These are phyloP conservation scores for Scleropages formosus DNA, from an alignment of 2,797 vertebrate genomes.

Conservation along the genomic window DNA sequence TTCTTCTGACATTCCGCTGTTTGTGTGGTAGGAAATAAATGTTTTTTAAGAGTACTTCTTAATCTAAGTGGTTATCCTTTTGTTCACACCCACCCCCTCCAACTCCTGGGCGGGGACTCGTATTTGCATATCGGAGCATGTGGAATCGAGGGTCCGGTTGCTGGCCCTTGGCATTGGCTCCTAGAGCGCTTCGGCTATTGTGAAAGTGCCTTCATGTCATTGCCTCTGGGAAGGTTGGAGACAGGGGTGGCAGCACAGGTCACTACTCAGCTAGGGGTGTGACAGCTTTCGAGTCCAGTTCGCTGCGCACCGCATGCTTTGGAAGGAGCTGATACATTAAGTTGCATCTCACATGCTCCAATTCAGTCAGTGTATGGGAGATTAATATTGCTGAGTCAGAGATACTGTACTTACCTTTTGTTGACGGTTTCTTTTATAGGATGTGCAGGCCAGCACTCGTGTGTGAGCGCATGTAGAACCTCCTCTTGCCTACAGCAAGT, in stretches of 20 bases:
- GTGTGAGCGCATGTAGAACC: too few species aligned
- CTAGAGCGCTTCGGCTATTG: too few species aligned
- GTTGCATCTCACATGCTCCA: not conserved
- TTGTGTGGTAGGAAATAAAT: too few species aligned
- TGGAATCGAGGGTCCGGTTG: not conserved
- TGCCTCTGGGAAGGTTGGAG: not conserved
- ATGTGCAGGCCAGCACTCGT: not conserved
- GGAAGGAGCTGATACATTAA: not conserved
- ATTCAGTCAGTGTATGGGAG: not conserved
- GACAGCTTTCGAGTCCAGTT: not conserved
- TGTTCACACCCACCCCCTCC: not conserved
- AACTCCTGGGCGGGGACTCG: not conserved
- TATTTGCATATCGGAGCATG: not conserved
- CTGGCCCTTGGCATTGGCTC: not conserved
- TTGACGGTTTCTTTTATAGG: not conserved
- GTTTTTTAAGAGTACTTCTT: not conserved
- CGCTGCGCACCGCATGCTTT: not conserved
- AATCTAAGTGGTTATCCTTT: not conserved
- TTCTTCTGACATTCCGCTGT: too few species aligned
- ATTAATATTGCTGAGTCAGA: not conserved
- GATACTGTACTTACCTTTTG: not conserved
- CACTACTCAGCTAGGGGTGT: not conserved
- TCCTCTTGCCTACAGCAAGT: too few species aligned
- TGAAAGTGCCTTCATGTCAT: not conserved
- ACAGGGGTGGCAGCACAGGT: not conserved